A percentile compares a stretch with the other conserved stretches of the same genome.
These are phyloP conservation scores for Nesometra sesokonis DNA, from an alignment of 35 echinoderm and acorn worm species.

Conservation along the genomic window DNA sequence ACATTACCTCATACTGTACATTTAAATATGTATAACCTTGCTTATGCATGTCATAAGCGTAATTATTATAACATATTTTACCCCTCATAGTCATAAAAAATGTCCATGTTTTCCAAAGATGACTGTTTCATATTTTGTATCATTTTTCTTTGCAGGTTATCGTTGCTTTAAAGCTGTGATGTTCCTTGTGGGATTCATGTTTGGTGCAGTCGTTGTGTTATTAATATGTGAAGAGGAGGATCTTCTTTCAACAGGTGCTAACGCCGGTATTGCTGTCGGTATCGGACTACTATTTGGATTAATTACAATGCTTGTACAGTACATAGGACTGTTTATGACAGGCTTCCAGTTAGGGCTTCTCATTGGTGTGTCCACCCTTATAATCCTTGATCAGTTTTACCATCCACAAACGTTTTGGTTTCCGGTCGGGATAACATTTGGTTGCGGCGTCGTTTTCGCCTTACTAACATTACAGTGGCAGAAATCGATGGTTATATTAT, in stretches of 20 bases:
- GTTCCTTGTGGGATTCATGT: constrained; percentile 93
- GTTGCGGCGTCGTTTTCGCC: constrained; percentile 27
- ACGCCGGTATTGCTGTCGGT: constrained; percentile 71
- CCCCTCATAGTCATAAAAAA: too few species aligned
- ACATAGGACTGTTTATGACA: constrained; percentile 86
- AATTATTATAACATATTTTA: too few species aligned
- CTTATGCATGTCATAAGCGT: too few species aligned
- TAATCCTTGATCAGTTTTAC: constrained; percentile 69
- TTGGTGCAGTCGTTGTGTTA: constrained; percentile 70
- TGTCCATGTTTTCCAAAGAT: too few species aligned
- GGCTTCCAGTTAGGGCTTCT: constrained; percentile 85
- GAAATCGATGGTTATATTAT: constrained; percentile 42
- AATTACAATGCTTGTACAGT: constrained; percentile 87
- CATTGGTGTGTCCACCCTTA: constrained; percentile 35
- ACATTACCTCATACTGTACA: too few species aligned
- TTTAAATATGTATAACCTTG: too few species aligned
- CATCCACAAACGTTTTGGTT: constrained; percentile 23
- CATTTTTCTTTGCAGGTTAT: constrained; percentile 60
- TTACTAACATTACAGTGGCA: constrained; percentile 65
- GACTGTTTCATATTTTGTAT: too few species aligned
- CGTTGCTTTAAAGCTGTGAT: constrained; percentile 95
- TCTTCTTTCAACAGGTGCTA: constrained; percentile 43
- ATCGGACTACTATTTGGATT: constrained; percentile 77
- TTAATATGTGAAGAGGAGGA: constrained; percentile 80
- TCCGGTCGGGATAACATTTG: constrained; percentile 34